These are phyloP conservation scores for Saguinus midas DNA, from an alignment of 2,113 vertebrate species.

Conservation along the genomic window DNA sequence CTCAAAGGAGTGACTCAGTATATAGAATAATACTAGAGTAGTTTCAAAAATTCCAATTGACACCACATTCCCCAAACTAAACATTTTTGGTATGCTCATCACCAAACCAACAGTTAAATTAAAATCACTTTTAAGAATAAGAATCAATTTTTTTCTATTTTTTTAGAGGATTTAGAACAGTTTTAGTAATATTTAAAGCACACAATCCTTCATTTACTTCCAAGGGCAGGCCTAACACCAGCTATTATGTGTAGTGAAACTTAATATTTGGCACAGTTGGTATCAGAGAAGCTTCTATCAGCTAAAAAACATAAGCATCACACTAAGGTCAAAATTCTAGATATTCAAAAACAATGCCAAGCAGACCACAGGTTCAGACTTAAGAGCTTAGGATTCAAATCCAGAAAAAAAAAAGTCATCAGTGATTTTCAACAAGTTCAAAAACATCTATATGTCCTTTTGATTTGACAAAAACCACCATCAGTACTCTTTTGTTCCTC, in stretches of 20 bases:
- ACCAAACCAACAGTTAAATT: neutral
- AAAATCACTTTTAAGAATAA: neutral
- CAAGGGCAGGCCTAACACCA: neutral
- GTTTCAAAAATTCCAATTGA: neutral
- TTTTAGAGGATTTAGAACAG: neutral
- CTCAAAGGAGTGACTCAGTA: neutral
- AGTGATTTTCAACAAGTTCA: neutral
- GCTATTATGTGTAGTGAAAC: neutral
- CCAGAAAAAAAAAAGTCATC: neutral
- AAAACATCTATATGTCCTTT: neutral
- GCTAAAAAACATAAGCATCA: neutral
- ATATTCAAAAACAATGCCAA: neutral
- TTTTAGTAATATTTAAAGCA: constrained; percentile 11
- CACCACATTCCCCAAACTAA: neutral
- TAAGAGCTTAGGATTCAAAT: neutral
- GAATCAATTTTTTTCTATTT: neutral
- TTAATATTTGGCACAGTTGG: neutral
- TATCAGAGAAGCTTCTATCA: neutral
- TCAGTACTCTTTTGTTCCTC: neutral
- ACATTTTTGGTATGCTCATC: neutral
- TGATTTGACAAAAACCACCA: neutral
- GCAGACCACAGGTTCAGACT: neutral
- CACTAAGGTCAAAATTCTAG: neutral
- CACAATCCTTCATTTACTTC: neutral
- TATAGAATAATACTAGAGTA: neutral